Percentiles rank a stretch among this genome's conserved stretches.
Evolutionary conservation across 1,140 invertebrate species (phyloP).

Genomic region (Bradysia coprophila): DNA sequence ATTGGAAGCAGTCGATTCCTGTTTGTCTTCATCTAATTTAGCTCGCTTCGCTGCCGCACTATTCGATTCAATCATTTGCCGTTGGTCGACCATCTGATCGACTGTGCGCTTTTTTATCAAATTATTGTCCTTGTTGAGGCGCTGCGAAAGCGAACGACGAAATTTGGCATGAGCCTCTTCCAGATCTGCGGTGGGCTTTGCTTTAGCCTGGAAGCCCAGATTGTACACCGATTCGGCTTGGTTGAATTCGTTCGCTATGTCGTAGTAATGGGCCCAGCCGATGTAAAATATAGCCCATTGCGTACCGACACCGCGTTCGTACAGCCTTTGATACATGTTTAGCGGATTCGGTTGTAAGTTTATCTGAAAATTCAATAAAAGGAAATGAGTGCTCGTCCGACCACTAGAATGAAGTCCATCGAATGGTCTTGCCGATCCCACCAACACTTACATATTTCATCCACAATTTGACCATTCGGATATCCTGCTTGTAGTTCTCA

Average conservation of each 20-base stretch:
- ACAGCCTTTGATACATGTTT: constrained; percentile 56
- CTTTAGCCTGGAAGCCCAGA: constrained; percentile 42
- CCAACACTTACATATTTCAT: constrained; percentile 67
- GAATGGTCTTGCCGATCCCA: no score
- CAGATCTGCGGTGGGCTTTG: constrained; percentile 52
- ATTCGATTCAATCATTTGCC: not conserved
- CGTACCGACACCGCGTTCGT: constrained; percentile 49
- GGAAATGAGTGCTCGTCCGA: not conserved
- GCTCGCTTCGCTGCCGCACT: not conserved
- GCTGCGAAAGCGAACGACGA: constrained; percentile 35
- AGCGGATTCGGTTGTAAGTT: constrained; percentile 53
- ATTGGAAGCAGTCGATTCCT: not conserved
- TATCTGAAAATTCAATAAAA: constrained; percentile 31
- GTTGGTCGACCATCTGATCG: constrained; percentile 2
- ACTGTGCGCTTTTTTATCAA: constrained; percentile 3
- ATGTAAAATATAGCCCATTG: constrained; percentile 56
- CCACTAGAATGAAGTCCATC: not conserved
- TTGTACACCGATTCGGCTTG: constrained; percentile 55
- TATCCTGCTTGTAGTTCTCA: constrained; percentile 64
- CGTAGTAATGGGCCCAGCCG: constrained; percentile 64
- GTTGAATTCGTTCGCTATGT: constrained; percentile 51
- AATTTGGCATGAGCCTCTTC: constrained; percentile 49
- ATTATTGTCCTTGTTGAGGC: constrained; percentile 30
- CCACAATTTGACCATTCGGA: constrained; percentile 65
- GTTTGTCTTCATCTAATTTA: not conserved